Evolutionary conservation across 2,113 vertebrate species (phyloP), one percentile per base, ranked within the genome.

Genomic region (rat (Rattus norvegicus)): DNA sequence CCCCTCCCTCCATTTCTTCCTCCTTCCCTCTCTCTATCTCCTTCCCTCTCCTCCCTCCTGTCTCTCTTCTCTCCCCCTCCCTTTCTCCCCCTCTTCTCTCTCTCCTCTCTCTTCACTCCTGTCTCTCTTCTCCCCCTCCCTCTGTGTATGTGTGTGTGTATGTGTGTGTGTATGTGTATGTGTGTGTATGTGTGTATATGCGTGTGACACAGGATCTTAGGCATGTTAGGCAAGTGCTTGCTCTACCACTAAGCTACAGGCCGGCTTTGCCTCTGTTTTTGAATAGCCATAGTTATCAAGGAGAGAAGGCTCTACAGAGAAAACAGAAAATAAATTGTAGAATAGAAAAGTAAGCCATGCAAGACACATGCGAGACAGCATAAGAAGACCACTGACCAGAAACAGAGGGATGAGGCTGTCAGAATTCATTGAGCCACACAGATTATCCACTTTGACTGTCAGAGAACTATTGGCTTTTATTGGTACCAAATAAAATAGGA

Each of bases 61-160:
- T 30, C 26, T 77, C 28, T 28, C 39, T 28, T 49, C 16, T 8
- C 2, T 11, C 24, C 9, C 26, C 3, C 13, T 76, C 26, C 4
- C 39, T 39, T 0, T 16, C 2, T 28, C 7, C 6, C 36, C 36
- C 7, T 1, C 7, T n/a, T 6, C 14, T 16, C 43, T 43, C 43
- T 3, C 43, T 43, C 43, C 43, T 43, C 43, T 5, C 3, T 2
- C 2, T 1, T 7, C 7, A 2, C 2, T n/a, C n/a, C n/a, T n/a
- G n/a, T 43, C 43, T 5, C 3, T 2, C 2, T 1, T 9, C 2
- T 14, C 33, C 5, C 28, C 14, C 24, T 26, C 63, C 30, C 30
- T 12, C 28, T 56, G 5, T 52, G 43, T 43, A 43, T 43, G 43
- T 43, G 43, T 43, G 43, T 43, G 52, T 54, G 52, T 54, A 11